phyloP scores from a whole-genome alignment of 1,140 invertebrate species.

The Tetramorium simillimum region DNA sequence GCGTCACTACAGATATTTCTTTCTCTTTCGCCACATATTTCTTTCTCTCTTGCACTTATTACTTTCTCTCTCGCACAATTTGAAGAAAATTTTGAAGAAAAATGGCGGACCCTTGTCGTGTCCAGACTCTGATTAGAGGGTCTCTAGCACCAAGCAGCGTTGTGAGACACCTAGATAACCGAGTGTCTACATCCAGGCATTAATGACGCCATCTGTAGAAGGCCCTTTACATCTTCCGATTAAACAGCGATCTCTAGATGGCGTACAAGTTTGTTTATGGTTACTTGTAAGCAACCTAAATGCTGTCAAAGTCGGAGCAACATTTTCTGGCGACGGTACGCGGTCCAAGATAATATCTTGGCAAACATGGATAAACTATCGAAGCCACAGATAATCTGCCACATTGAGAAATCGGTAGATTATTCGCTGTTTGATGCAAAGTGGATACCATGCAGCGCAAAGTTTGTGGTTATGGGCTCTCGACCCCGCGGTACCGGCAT shows the following conservation, averaged over 20 bases:
- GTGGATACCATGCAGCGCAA: constrained; percentile 97
- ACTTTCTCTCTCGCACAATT: no score
- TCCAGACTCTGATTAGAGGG: no score
- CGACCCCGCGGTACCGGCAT: constrained; percentile 93
- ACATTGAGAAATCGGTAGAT: constrained; percentile 93
- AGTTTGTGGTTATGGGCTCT: constrained; percentile 95
- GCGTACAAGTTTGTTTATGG: constrained; percentile 52
- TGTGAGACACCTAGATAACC: no score
- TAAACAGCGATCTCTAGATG: not conserved
- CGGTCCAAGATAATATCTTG: not conserved
- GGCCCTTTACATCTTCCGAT: no score
- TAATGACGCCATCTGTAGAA: no score
- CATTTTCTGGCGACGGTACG: not conserved
- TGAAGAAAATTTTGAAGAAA: no score
- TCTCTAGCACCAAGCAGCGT: no score
- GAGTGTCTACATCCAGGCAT: no score
- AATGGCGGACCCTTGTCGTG: no score
- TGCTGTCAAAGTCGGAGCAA: not conserved
- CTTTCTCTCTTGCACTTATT: no score
- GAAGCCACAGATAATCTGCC: constrained; percentile 96
- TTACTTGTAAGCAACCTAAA: not conserved
- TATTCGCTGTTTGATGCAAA: constrained; percentile 96
- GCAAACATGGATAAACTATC: constrained; percentile 85
- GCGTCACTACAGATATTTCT: no score
- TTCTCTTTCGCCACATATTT: no score